Evolutionary conservation across 2,113 vertebrate species (phyloP), one percentile per base, ranked within the genome.

Genomic region (Pygoscelis adeliae): DNA sequence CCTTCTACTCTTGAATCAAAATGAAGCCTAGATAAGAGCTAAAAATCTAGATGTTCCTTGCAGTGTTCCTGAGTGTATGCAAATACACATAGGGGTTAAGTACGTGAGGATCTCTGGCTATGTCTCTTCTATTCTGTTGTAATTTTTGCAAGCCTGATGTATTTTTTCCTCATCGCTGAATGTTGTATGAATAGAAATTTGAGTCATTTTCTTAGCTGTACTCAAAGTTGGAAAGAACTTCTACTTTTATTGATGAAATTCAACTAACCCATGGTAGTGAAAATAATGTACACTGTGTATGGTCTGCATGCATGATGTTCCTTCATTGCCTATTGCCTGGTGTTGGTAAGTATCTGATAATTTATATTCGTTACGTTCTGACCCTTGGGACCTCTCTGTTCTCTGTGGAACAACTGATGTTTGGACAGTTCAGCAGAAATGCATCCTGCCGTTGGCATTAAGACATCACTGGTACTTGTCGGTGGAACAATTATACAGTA

Each of bases 401-500:
- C 52, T 84, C 61, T 65, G 59, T 72, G 55, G 90, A 95, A 76
- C 87, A 83, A 47, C 40, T 44, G 55, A 42, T 65, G 44, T 90
- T 96, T 95, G 81, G 89, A 46, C 44, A 86, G 56, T 78, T 93
- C 36, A 96, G 74, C 53, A 89, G 92, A 94, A 96, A 90, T 59
- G 63, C 17, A 89, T 92, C 78, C 67, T 85, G 14, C 69, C 10
- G 29, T 52, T 2, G 1, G 15, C 79, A 76, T 72, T 85, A 88
- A 94, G 87, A 40, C 80, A 91, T 97, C 97, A 82, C 70, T 47
- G 66, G 50, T 96, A 49, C 91, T 97, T 96, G 90, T 80, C 62
- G 34, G 84, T 96, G 94, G 96, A 96, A 97, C 96, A 96, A 92
- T 96, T 96, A 96, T 10, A 58, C 15, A 67, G 81, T 13, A 61